Base-by-base conservation (phyloP, 2,888 invertebrate species). In the Drosophila sordidula region DNA sequence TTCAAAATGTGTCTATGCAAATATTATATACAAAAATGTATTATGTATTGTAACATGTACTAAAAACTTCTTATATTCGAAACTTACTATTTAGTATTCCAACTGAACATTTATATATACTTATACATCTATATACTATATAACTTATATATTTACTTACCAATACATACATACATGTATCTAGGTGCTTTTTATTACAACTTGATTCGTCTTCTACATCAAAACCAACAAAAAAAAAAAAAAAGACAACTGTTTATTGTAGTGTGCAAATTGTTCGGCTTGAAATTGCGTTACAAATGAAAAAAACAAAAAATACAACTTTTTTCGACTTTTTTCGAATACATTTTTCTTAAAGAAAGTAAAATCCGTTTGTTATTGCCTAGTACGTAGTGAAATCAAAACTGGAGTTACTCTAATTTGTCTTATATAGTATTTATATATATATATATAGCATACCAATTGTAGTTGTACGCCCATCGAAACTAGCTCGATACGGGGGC, bases 1-100 rank as follows among this genome's bases (percentile, higher is more conserved):
- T 89, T 84, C 76, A 84, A 89, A 85, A 85, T 85, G 89, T 89
- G 79, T 89, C 87, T 74, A 74, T 78, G 78, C 63, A 62, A 76
- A 75, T 78, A 84, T 65, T 62, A 68, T 62, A 70, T 74, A 75
- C 50, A 67, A 51, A 54, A 34, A 63, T 78, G 67, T 76, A 83
- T 75, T 62, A 83, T 69, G 61, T 71, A 78, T 63, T 64, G 71
- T 73, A 71, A 62, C 49, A 61, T 70, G 64, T 59, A 72, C 64
- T 22, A 66, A 66, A 66, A 58, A 52, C 46, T 58, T 72, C 67
- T 67, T 52, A 72, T 77, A 77, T 67, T 72, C 72, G 41, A 61
- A 61, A 72, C 59, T 46, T 54, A 71, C 52, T 59, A 70, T 47
- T 66, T 66, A 61, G 52, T 46, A 59, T 50, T 66, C 66, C 66